phyloP scores from a whole-genome alignment of 2,888 invertebrate genomes.

The Mythimna pallens region DNA sequence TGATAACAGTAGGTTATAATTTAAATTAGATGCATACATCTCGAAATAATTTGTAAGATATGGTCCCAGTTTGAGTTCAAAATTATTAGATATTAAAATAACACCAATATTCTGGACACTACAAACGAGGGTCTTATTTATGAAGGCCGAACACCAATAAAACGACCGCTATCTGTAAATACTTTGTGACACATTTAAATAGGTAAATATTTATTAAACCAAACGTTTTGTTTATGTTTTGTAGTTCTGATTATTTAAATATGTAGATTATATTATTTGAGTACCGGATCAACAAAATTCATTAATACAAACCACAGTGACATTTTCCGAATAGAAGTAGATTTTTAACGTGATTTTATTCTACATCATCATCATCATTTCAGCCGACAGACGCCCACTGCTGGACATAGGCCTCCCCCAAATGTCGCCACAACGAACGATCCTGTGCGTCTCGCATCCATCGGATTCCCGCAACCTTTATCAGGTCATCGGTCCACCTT shows the following conservation, averaged over 20 bases:
- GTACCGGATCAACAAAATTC: not conserved
- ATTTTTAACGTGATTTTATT: no score
- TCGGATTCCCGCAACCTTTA: no score
- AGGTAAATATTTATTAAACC: slow-evolving; percentile 57
- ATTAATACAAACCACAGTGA: not conserved
- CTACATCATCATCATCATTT: no score
- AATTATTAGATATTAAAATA: slow-evolving; percentile 66
- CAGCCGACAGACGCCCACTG: no score
- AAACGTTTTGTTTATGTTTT: slow-evolving; percentile 34
- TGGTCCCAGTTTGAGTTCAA: slow-evolving; percentile 22
- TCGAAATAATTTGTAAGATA: slow-evolving; percentile 10
- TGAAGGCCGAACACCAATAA: slow-evolving; percentile 70
- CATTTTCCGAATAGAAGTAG: no score
- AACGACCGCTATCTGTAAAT: slow-evolving; percentile 71
- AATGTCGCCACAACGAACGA: no score
- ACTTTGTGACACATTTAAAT: slow-evolving; percentile 69
- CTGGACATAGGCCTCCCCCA: no score
- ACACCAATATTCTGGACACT: slow-evolving; percentile 62
- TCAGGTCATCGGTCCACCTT: no score
- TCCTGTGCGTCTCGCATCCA: no score
- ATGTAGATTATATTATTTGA: slow-evolving; percentile 22
- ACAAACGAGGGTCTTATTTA: slow-evolving; percentile 75
- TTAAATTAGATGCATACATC: no score
- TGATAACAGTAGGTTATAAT: no score
- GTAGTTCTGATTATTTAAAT: slow-evolving; percentile 15